Percentiles rank a stretch among this genome's conserved stretches.
Conservation (phyloP, 2,888 invertebrate genomes). For the Rhagophthalmus giganteus region DNA sequence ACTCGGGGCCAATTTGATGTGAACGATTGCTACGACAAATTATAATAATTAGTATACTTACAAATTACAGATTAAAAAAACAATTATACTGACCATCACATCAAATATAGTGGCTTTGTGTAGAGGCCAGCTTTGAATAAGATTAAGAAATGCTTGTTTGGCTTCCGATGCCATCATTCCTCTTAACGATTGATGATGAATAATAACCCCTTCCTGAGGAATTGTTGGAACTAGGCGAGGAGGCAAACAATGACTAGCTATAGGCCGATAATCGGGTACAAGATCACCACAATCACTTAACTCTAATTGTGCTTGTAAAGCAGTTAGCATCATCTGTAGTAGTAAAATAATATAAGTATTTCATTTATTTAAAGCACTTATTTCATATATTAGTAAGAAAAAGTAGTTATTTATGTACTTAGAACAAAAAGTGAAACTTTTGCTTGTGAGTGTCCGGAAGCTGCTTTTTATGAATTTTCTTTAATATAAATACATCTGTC, state of each 20-base stretch:
- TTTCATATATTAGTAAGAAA: not conserved
- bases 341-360: too few species aligned
- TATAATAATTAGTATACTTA: constrained; percentile 5
- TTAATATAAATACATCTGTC: too few species aligned
- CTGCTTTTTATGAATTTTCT: too few species aligned
- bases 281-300: constrained; percentile 78
- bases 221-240: constrained; percentile 77
- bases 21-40: constrained; percentile 79
- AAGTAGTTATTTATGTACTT: not conserved
- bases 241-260: constrained; percentile 81
- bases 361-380: not conserved
- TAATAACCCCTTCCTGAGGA: constrained; percentile 81
- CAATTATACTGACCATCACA: constrained; percentile 71
- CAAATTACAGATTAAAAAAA: not conserved
- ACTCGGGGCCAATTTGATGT: constrained; percentile 94
- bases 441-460: too few species aligned
- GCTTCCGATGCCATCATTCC: constrained; percentile 86
- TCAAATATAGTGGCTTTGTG: constrained; percentile 93
- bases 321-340: constrained; percentile 85
- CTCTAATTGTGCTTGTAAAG: constrained; percentile 91
- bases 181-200: constrained; percentile 87
- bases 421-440: too few species aligned
- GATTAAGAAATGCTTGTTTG: constrained; percentile 88
- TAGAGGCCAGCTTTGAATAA: constrained; percentile 92
- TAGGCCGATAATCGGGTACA: constrained; percentile 65